Base-by-base conservation (phyloP, 2,888 invertebrate species). In the Strigamia maritima region DNA sequence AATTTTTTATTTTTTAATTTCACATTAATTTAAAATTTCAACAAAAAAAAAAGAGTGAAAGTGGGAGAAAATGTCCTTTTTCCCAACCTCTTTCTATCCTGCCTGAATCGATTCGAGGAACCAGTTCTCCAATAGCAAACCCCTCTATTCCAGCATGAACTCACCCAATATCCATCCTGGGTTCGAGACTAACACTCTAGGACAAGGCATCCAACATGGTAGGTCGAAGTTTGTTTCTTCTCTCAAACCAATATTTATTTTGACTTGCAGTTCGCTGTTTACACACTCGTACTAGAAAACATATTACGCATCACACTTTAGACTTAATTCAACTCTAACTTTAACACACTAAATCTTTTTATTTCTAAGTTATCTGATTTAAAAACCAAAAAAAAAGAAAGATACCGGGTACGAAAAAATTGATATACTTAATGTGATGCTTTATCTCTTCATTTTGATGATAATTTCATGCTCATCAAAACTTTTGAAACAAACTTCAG, bases 211-310 rank as follows among this genome's bases (percentile, higher is more conserved):
- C 60, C 60, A 65, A 24, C 60, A 65, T 65, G 60, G 60, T 65
- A 65, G 60, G 60, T 65, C 12, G n/a, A 44, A 22, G 60, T 65
- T 65, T 65, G 60, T 65, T 65, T 65, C 60, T 65, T 65, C 60
- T 65, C 60, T 6, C 22, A n/a, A 65, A 65, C 60, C 19, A 65
- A 65, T 65, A 24, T 65, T 65, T 65, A 65, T 65, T 65, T 65
- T 65, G 60, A 22, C 22, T 65, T 65, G 24, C 60, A 65, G 60
- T 65, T 24, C 12, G 12, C 19, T 65, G 60, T 65, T 65, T 22
- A 2, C 22, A 24, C 60, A 65, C 19, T 65, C 12, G 10, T 7
- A 65, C 19, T 10, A 65, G 60, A 65, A 65, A 24, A 44, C 14
- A 44, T 12, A 44, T 44, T 44, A 44, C n/a, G n/a, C n/a, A 44